Conservation (phyloP, 2,888 invertebrate species). For the Dromius quadrimaculatus region DNA sequence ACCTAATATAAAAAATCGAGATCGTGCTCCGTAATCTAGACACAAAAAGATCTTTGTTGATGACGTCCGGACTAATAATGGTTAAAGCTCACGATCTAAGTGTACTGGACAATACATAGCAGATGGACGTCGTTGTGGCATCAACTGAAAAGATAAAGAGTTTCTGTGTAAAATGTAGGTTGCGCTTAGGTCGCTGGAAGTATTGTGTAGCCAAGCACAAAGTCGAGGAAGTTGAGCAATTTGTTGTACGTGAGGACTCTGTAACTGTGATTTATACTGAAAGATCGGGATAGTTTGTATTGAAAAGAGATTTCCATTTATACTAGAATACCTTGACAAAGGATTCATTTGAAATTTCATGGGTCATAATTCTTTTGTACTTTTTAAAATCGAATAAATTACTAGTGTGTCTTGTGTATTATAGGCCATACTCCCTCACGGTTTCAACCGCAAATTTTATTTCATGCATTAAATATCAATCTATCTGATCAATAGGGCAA, state of each 20-base stretch:
- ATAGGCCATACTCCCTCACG: no score
- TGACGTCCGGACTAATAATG: slow-evolving; percentile 17
- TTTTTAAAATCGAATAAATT: no score
- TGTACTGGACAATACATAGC: slow-evolving; percentile 17
- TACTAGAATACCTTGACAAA: no score
- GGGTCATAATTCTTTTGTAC: no score
- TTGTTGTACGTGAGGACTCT: slow-evolving; percentile 17
- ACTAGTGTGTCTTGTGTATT: no score
- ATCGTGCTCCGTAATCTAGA: no score
- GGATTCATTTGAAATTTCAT: no score
- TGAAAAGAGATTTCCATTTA: no score
- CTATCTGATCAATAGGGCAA: no score
- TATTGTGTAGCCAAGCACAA: slow-evolving; percentile 1
- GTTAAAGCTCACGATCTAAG: slow-evolving; percentile 18
- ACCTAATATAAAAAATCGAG: no score
- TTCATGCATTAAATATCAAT: no score
- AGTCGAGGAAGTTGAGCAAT: slow-evolving; percentile 9
- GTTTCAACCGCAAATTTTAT: no score
- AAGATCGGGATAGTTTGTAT: slow-evolving; percentile 3
- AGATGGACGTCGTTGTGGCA: slow-evolving; percentile 5
- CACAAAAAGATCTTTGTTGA: neutral
- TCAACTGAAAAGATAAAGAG: slow-evolving; percentile 4
- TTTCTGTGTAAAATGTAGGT: slow-evolving; percentile 25
- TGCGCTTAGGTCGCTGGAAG: neutral
- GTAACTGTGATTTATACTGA: neutral